phyloP scores from a whole-genome alignment of 2,888 invertebrate genomes.

The Drosophila austrosaltans region DNA sequence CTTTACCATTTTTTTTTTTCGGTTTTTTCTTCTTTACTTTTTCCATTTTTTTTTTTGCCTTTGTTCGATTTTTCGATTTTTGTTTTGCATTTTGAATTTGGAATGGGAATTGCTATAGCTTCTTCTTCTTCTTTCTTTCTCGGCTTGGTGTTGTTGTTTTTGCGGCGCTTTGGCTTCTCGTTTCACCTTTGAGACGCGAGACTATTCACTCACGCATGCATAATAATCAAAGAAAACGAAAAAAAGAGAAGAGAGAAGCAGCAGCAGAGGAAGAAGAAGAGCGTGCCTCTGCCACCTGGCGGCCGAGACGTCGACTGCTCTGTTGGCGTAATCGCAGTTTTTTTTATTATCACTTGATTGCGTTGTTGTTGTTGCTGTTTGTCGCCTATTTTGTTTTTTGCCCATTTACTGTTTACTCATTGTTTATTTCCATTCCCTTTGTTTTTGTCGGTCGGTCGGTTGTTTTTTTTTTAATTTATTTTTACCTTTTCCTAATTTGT shows the following conservation, averaged over 20 bases:
- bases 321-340: constrained; percentile 56
- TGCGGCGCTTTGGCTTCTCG: constrained; percentile 51
- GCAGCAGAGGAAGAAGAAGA: not conserved
- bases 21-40: constrained; percentile 27
- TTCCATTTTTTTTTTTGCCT: constrained; percentile 36
- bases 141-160: constrained; percentile 21
- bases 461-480: not conserved
- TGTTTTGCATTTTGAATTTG: constrained; percentile 77
- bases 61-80: constrained; percentile 63
- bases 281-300: constrained; percentile 21
- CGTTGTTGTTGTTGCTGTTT: constrained; percentile 64
- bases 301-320: constrained; percentile 30
- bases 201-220: constrained; percentile 69
- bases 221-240: constrained; percentile 59
- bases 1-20: constrained; percentile 5
- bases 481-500: constrained; percentile 47
- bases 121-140: constrained; percentile 59
- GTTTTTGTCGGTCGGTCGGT: constrained; percentile 11
- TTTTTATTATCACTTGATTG: constrained; percentile 80
- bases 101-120: constrained; percentile 70
- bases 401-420: constrained; percentile 52
- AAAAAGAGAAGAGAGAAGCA: constrained; percentile 1
- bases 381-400: constrained; percentile 65
- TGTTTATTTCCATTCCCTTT: constrained; percentile 62
- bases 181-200: constrained; percentile 64